Percentiles rank a stretch among this genome's conserved stretches.
phyloP scores from a whole-genome alignment of 2,888 invertebrate species.

The Hirtodrosophila alboralis region DNA sequence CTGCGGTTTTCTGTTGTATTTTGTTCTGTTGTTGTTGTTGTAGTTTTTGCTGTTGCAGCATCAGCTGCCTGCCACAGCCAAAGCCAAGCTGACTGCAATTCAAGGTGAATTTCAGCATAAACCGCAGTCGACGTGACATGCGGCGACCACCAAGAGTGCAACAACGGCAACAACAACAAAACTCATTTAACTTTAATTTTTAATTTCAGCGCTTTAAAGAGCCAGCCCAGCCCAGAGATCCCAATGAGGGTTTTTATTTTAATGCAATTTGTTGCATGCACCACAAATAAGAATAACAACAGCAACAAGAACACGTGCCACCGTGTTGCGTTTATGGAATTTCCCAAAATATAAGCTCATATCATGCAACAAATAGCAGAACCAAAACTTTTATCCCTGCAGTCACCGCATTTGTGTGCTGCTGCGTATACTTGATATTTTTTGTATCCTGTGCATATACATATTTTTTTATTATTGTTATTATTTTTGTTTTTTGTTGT shows the following conservation, averaged over 20 bases:
- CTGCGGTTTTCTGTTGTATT: conserved; percentile 36
- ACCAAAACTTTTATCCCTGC: conserved; percentile 6
- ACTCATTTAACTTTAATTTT: conserved; percentile 76
- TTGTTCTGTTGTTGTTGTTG: conserved; percentile 29
- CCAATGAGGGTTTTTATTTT: conserved; percentile 55
- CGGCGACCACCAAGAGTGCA: conserved; percentile 70
- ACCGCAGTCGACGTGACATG: conserved; percentile 73
- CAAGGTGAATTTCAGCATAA: conserved; percentile 75
- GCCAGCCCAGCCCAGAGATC: conserved; percentile 25
- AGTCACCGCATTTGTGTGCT: conserved; percentile 36
- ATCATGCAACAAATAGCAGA: conserved; percentile 41
- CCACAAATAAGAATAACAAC: conserved; percentile 30
- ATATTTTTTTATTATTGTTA: conserved; percentile 34
- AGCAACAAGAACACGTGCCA: conserved; percentile 21
- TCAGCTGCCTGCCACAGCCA: conserved; percentile 44
- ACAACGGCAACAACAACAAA: conserved; percentile 18
- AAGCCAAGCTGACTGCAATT: conserved; percentile 40
- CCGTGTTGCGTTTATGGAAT: conserved; percentile 55
- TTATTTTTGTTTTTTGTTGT: not conserved
- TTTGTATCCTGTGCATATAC: conserved; percentile 1
- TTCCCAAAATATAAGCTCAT: conserved; percentile 49
- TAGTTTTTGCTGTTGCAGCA: conserved; percentile 44
- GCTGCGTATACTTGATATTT: conserved; percentile 71
- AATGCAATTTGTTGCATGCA: conserved; percentile 48
- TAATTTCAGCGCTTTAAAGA: conserved; percentile 66